A percentile compares a stretch with the other conserved stretches of the same genome.
phyloP scores from a whole-genome alignment of 1,140 invertebrate genomes.

The Megathymus violae region DNA sequence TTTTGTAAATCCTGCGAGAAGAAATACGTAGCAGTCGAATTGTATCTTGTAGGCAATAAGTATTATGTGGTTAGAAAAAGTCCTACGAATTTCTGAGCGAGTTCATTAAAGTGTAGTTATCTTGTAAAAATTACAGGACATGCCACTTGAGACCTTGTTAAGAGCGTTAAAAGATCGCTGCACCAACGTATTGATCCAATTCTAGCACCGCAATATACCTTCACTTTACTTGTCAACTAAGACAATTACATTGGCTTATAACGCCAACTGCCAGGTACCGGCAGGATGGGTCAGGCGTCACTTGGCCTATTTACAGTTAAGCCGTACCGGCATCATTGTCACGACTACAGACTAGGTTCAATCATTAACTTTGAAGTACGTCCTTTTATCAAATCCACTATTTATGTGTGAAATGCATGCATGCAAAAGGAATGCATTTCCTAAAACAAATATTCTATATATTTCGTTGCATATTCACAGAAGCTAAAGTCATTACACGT shows the following conservation, averaged over 20 bases:
- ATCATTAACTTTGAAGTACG: not conserved
- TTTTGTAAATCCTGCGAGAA: too few species aligned
- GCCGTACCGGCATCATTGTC: not conserved
- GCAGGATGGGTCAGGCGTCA: not conserved
- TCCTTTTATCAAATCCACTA: too few species aligned
- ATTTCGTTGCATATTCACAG: too few species aligned
- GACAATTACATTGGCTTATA: not conserved
- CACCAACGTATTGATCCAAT: not conserved
- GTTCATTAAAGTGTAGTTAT: not conserved
- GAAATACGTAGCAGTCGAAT: too few species aligned
- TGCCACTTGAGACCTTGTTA: not conserved
- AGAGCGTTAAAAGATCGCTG: constrained; percentile 1
- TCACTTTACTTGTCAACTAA: not conserved
- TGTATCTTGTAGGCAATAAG: too few species aligned
- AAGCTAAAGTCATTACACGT: too few species aligned
- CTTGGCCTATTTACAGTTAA: not conserved
- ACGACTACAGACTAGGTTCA: not conserved
- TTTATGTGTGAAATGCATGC: too few species aligned
- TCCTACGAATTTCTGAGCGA: not conserved
- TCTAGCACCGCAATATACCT: not conserved
- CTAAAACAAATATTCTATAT: too few species aligned
- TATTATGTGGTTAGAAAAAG: not conserved
- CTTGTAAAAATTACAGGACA: not conserved
- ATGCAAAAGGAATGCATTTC: too few species aligned
- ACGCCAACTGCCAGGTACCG: not conserved